Evolutionary conservation across 2,113 vertebrate species (phyloP), one percentile per base, ranked within the genome.

Genomic region (Sisor rabdophorus): DNA sequence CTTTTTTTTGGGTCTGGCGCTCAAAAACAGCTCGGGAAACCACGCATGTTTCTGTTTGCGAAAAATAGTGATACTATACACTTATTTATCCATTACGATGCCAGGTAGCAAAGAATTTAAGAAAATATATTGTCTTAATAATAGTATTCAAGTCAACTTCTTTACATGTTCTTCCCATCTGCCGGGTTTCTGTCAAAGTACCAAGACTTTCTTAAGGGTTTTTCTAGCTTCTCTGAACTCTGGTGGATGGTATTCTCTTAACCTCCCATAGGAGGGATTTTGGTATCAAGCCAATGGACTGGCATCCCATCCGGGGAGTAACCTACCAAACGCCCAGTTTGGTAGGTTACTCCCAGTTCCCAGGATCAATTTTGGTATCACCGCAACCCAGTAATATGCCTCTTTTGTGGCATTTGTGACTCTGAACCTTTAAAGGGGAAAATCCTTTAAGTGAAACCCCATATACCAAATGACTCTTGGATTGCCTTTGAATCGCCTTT

Each of bases 1-100:
- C 61, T 32, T 77, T 83, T 77, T 83, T 81, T 69, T 58, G 64
- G 64, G 71, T 71, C 72, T 61, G 68, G 58, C 2, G 48, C 32
- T 50, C 40, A 19, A 26, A 60, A 76, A 55, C 17, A 8, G 24
- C 48, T 47, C 17, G 60, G 60, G 70, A 73, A 78, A 80, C 79
- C 26, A 55, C 20, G 44, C 30, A 28, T 30, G 11, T 59, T 70
- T 70, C 13, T 67, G 22, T 48, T 47, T 60, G 11, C 4, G 9
- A 58, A 30, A 28, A 74, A 26, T 52, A 28, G 30, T 28, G 17
- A 58, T 30, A 68, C 19, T 30, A 10, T n/a, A 68, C 52, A 17
- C 40, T 7, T 44, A 44, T 44, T 44, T 44, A 44, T 44, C 40
- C 4, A 10, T 44, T 36, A 6, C 32, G 2, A 2, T 2, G 32